Evolutionary conservation across 2,888 invertebrate genomes (phyloP), one percentile per base, ranked within the genome.

Genomic region (Imbricaverruca yamaguchii): DNA sequence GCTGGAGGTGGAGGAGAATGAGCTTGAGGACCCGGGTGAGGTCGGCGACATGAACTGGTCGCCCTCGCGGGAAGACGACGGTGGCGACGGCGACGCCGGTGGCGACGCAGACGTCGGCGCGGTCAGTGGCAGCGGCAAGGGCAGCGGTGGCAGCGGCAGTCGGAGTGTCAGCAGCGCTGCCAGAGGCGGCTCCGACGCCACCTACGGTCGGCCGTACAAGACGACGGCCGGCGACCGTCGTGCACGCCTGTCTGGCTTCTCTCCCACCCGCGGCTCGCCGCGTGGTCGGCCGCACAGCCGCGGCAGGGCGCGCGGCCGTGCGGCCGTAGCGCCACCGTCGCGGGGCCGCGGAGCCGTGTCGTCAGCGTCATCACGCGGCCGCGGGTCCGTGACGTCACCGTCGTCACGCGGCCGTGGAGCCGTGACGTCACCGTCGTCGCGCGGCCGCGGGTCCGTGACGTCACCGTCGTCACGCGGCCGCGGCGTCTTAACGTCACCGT

Each of bases 1-100:
- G 55, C 74, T 74, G 55, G 74, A 74, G 74, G 74, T 74, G 74
- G 74, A 74, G 53, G 74, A 74, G 55, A 21, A 74, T 55, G 74
- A 74, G 74, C 21, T 74, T 53, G 53, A 7, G 39, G 69, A 69
- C 15, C 6, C 61, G 11, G 39, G 25, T 39, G 39, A 39, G 13
- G 13, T 13, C 39, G 39, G 2, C 39, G 39, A 39, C 39, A 39
- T 39, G 39, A 39, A 39, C 39, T 39, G 39, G 69, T 15, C 13
- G 25, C 25, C 69, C 39, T 23, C 39, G 25, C 69, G 25, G 69
- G 69, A 18, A 23, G 65, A 65, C 65, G 65, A 59, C 59, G 59
- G 0, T 59, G 59, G 39, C 15, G 59, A 13, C 12, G 7, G 15
- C 59, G 65, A 7, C 65, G 65, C 18, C 65, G 65, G 23, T 9